Conservation (phyloP, 2,797 vertebrate species). For the Siniperca scherzeri region DNA sequence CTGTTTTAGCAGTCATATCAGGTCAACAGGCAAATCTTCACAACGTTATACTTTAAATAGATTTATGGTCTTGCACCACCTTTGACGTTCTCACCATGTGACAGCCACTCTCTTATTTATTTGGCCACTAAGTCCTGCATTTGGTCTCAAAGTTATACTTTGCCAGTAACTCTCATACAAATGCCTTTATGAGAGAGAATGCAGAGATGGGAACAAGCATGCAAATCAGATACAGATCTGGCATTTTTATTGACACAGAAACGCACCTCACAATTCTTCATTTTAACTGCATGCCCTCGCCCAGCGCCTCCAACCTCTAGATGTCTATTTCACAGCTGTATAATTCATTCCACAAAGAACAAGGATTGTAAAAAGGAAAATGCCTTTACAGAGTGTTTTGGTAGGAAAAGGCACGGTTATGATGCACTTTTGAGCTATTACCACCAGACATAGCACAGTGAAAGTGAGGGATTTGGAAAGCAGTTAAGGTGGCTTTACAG, state of each 20-base stretch:
- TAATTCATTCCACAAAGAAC: slow-evolving; percentile 51
- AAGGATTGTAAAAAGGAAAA: slow-evolving; percentile 34
- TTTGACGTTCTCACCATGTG: slow-evolving; percentile 20
- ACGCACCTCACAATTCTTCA: slow-evolving; percentile 71
- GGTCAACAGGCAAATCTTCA: background rate
- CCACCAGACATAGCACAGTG: background rate
- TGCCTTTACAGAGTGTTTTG: slow-evolving; percentile 32
- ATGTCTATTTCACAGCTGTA: slow-evolving; percentile 35
- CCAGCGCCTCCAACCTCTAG: slow-evolving; percentile 34
- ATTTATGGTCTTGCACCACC: slow-evolving; percentile 5
- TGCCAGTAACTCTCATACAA: slow-evolving; percentile 15
- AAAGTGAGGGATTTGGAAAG: slow-evolving; percentile 52
- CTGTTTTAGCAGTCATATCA: background rate
- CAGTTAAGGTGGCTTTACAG: slow-evolving; percentile 51
- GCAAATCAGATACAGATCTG: slow-evolving; percentile 72
- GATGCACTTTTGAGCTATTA: slow-evolving; percentile 48
- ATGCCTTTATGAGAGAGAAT: slow-evolving; percentile 50
- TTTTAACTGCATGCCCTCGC: slow-evolving; percentile 64
- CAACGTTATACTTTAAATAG: background rate
- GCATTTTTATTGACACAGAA: slow-evolving; percentile 74
- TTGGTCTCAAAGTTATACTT: background rate
- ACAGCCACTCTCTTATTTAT: slow-evolving; percentile 22
- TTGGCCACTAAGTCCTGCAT: slow-evolving; percentile 3
- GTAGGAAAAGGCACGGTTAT: slow-evolving; percentile 8
- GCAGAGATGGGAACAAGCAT: slow-evolving; percentile 61